Base-by-base conservation (phyloP, 1,140 invertebrate species). In the Drosophila elegans region DNA sequence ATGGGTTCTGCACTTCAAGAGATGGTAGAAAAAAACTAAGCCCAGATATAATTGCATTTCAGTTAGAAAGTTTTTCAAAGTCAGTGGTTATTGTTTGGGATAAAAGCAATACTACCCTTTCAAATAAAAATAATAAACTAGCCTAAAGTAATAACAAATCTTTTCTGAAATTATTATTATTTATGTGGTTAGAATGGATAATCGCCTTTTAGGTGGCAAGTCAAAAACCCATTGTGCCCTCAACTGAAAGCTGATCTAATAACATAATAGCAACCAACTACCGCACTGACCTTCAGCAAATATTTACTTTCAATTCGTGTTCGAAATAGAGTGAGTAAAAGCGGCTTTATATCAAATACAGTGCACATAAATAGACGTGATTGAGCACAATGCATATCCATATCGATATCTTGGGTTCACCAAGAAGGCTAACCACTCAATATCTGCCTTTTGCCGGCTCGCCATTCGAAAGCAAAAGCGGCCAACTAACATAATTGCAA, bases 401-500 rank as follows among this genome's bases (percentile, higher is more conserved):
- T 89, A 80, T 78, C 85, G 74, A 80, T 88, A 80, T 83, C 83
- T 74, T 72, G 79, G 74, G 74, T 66, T 88, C 77, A 76, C 61
- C 61, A 57, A 76, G 72, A 57, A 75, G 62, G 44, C 63, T 76
- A 56, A 76, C 68, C 53, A 71, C 44, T 71, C 38, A 46, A 72
- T 71, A 46, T 68, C 34, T 27, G 64, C 60, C 34, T 21, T 21
- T 21, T 21, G 16, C 16, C 68, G 41, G 56, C 16, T 25, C 45
- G 56, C 71, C 67, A 89, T 69, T 83, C 63, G 80, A 84, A 86
- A 71, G 68, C 68, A 71, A 72, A 84, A 85, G 72, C 83, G 83
- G 67, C 75, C 83, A 83, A 80, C 80, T 88, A 88, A 78, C 85
- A 89, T 89, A 89, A 89, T 89, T 89, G 77, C 85, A 84, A 62